These are phyloP conservation scores for Ectropis crepuscularia DNA, from an alignment of 2,888 invertebrate genomes.

Conservation along the genomic window DNA sequence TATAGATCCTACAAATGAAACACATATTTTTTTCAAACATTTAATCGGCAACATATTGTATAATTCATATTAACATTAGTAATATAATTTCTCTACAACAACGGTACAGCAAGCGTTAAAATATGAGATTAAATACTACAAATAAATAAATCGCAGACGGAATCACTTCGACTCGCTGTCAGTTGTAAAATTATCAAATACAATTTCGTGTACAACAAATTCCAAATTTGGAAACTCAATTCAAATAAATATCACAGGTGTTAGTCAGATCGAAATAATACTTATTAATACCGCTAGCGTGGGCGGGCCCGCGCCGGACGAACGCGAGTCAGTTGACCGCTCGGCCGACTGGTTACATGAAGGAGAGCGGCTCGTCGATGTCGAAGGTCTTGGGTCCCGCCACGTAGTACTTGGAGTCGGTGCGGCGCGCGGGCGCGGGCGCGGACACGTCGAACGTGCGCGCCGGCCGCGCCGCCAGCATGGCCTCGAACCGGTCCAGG, in stretches of 20 bases:
- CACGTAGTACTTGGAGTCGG: conserved; percentile 53
- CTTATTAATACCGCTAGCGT: neutral
- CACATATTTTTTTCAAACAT: conserved; percentile 39
- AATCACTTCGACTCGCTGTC: conserved; percentile 1
- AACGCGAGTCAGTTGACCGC: neutral
- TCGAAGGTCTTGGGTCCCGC: conserved; percentile 83
- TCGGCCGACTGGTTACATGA: conserved; percentile 5
- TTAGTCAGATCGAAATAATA: conserved; percentile 25
- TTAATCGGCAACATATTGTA: conserved; percentile 44
- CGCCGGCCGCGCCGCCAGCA: conserved; percentile 57
- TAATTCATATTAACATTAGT: conserved; percentile 25
- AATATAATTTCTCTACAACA: conserved; percentile 15
- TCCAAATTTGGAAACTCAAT: conserved; percentile 18
- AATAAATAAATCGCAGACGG: conserved; percentile 21
- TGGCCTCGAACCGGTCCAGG: conserved; percentile 73
- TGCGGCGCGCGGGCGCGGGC: conserved; percentile 23
- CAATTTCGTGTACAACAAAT: neutral
- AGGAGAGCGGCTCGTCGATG: conserved; percentile 82
- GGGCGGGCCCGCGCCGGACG: conserved; percentile 19
- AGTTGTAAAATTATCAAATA: conserved; percentile 15
- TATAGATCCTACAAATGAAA: conserved; percentile 19
- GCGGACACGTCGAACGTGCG: conserved; percentile 55
- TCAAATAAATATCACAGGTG: conserved; percentile 24
- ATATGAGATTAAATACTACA: conserved; percentile 6
- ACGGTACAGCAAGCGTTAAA: conserved; percentile 19